Evolutionary conservation across 2,113 vertebrate genomes (phyloP), one percentile per base, ranked within the genome.

Genomic region (Oryzias woworae): DNA sequence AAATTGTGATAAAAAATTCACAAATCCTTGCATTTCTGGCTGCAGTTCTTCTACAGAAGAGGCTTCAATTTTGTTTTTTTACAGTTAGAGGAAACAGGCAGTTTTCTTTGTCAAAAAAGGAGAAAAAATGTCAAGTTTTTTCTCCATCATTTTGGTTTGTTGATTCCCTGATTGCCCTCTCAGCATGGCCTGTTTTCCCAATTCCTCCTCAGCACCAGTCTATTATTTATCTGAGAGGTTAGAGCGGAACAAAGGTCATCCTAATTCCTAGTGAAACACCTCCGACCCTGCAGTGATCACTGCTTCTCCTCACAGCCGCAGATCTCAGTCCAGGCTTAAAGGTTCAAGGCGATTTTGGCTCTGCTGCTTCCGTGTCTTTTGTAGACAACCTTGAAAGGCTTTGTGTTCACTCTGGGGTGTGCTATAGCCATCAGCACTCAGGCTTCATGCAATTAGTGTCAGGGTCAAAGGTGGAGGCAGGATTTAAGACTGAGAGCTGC

Each of bases 391-490:
- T 70, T 60, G 56, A 70, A 70, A 69, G 70, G 66, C 62, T 66
- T 70, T 77, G 53, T 18, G n/a, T 58, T 62, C 48, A 60, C 70
- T 28, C 23, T 4, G 10, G 73, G 77, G 54, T 77, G 83, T 36
- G 26, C 81, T 71, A 69, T 77, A 82, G 74, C 86, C 73, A 20
- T 89, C 87, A 87, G 85, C 87, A 79, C 82, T 65, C 43, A 2
- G 77, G 45, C 62, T 31, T 53, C 31, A 69, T 83, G 85, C 74
- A 86, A 90, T 90, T 90, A 91, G 83, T 73, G 78, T 43, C 4
- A 0, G 76, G 85, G 89, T 88, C 82, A 86, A 49, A 87, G 89
- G 89, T 84, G 73, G 76, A 43, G 75, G 62, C 56, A 42, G 80
- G 81, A 80, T 76, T 85, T 85, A 86, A 75, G 76, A 61, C 68